Percentiles rank a stretch among this genome's conserved stretches.
Evolutionary conservation across 2,113 vertebrate species (phyloP).

Genomic region (Pipa parva): DNA sequence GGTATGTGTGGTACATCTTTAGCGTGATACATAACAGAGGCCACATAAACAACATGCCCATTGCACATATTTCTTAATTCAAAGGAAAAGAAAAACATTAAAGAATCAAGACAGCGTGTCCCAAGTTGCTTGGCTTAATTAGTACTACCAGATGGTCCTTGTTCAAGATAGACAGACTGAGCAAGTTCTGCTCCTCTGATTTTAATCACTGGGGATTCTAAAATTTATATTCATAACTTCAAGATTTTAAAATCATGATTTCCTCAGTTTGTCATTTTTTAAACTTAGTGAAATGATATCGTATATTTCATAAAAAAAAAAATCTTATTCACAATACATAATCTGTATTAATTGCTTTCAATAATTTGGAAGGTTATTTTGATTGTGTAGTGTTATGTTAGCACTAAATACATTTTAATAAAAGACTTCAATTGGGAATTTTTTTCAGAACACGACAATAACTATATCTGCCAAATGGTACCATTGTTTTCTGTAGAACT

Average conservation of each 20-base stretch:
- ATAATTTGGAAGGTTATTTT: too few relatives aligned
- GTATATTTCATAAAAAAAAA: too few relatives aligned
- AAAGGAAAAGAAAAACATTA: constrained; percentile 40
- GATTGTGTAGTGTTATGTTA: too few relatives aligned
- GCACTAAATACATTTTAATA: too few relatives aligned
- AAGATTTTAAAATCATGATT: constrained; percentile 5
- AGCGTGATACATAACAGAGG: neutral
- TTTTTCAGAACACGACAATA: too few relatives aligned
- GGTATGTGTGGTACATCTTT: too few relatives aligned
- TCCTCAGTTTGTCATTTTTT: neutral
- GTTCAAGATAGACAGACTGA: constrained; percentile 39
- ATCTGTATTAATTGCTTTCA: too few relatives aligned
- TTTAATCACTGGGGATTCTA: constrained; percentile 26
- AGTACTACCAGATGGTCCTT: constrained; percentile 35
- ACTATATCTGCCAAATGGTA: too few relatives aligned
- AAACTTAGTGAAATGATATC: too few relatives aligned
- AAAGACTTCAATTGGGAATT: too few relatives aligned
- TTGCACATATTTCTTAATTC: constrained; percentile 26
- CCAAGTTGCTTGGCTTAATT: constrained; percentile 38
- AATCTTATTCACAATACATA: too few relatives aligned
- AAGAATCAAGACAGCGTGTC: constrained; percentile 39
- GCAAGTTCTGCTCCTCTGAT: constrained; percentile 39
- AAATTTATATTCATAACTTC: constrained; percentile 23
- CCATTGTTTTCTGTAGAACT: too few relatives aligned
- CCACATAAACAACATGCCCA: constrained; percentile 19